Evolutionary conservation across 2,113 vertebrate genomes (phyloP).

Genomic region (Peromyscus leucopus): DNA sequence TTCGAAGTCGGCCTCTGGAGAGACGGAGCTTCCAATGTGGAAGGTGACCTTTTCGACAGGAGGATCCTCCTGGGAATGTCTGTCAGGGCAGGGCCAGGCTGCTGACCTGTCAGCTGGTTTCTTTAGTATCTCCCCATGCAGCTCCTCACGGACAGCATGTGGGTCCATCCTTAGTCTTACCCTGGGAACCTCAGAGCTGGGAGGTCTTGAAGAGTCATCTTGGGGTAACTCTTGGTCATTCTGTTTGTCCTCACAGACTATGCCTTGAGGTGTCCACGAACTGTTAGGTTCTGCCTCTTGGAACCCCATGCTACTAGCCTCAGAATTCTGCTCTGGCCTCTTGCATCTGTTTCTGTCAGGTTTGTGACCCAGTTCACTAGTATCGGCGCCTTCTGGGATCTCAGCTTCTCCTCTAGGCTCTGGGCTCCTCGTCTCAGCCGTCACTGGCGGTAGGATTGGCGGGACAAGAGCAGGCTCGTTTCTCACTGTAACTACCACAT

Average conservation of each 20-base stretch:
- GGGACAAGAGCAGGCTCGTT: constrained; percentile 89
- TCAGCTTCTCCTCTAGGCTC: constrained; percentile 14
- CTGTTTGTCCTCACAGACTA: constrained; percentile 65
- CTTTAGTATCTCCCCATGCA: constrained; percentile 44
- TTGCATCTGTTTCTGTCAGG: constrained; percentile 65
- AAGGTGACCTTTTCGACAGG: constrained; percentile 89
- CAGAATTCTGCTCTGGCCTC: constrained; percentile 39
- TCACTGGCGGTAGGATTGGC: constrained; percentile 83
- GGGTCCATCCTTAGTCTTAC: constrained; percentile 43
- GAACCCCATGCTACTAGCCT: neutral
- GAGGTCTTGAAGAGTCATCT: neutral
- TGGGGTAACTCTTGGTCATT: constrained; percentile 51
- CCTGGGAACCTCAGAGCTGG: constrained; percentile 58
- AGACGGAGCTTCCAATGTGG: constrained; percentile 90
- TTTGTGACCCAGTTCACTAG: constrained; percentile 31
- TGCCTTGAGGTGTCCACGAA: neutral
- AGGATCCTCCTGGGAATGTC: constrained; percentile 72
- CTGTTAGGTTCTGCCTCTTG: neutral
- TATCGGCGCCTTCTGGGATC: constrained; percentile 53
- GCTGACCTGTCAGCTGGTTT: constrained; percentile 67
- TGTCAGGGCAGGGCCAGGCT: constrained; percentile 84
- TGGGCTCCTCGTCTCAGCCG: constrained; percentile 43
- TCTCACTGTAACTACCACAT: constrained; percentile 90
- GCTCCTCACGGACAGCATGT: constrained; percentile 53
- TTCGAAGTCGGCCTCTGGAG: constrained; percentile 90